Conservation (phyloP, 2,888 invertebrate genomes). For the Matsumyia berberina region DNA sequence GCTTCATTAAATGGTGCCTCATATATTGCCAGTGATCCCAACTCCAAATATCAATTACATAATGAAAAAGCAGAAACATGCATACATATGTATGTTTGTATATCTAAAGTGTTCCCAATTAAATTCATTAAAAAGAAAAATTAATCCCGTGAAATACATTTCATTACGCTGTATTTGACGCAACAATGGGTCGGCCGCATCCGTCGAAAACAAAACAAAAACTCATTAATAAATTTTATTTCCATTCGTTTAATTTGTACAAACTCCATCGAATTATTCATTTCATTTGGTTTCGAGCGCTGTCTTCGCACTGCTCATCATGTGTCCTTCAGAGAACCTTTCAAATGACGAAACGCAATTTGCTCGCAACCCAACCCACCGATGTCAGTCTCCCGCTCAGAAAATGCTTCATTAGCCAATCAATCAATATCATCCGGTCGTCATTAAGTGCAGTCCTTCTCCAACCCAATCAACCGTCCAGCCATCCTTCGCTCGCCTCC, state of each 20-base stretch:
- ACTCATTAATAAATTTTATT: conserved; percentile 36
- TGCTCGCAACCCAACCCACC: background rate
- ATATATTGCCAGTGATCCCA: background rate
- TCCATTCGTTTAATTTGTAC: conserved; percentile 47
- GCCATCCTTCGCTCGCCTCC: background rate
- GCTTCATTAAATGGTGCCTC: too few relatives aligned
- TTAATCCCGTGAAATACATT: conserved; percentile 21
- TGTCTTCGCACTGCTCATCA: conserved; percentile 15
- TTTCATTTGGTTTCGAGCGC: conserved; percentile 42
- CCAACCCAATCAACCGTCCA: background rate
- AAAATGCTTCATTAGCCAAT: conserved; percentile 58
- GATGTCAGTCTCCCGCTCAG: conserved; percentile 11
- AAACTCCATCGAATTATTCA: conserved; percentile 47
- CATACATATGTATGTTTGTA: background rate
- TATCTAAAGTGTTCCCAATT: background rate
- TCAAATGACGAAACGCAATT: conserved; percentile 30
- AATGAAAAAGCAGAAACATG: background rate
- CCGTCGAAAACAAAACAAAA: conserved; percentile 21
- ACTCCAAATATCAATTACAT: background rate
- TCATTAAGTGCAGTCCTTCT: conserved; percentile 40
- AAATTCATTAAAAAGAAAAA: conserved; percentile 5
- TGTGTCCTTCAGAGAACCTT: conserved; percentile 34
- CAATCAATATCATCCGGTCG: conserved; percentile 64
- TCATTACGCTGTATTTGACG: conserved; percentile 21
- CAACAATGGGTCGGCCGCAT: background rate